A percentile compares a stretch with the other conserved stretches of the same genome.
These are phyloP conservation scores for Harpagus bidentatus DNA, from an alignment of 2,113 vertebrate genomes.

Conservation along the genomic window DNA sequence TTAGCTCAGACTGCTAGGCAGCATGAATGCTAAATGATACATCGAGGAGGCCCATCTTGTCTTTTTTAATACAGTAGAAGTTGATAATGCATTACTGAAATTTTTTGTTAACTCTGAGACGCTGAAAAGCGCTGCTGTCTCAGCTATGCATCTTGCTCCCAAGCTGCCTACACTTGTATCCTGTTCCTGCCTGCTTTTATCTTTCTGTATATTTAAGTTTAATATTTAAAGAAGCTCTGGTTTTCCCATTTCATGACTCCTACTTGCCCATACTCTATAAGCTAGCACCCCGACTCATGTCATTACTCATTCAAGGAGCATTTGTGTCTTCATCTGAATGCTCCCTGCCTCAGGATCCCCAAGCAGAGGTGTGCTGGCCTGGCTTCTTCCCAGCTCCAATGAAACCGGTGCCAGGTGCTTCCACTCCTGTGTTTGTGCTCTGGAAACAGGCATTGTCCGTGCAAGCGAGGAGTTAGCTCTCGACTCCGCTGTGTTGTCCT, in stretches of 20 bases:
- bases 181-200: neutral
- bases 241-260: neutral
- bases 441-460: rapidly evolving
- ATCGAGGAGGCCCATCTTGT: neutral
- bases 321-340: neutral
- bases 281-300: neutral
- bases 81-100: neutral
- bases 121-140: neutral
- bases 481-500: neutral
- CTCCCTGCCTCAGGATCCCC: neutral
- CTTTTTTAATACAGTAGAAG: neutral
- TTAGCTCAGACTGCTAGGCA: neutral
- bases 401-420: neutral
- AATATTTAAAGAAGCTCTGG: neutral
- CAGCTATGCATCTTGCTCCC: neutral
- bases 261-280: neutral
- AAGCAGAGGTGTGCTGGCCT: neutral
- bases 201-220: neutral
- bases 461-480: neutral
- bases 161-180: neutral
- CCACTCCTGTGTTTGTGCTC: neutral
- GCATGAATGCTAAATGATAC: neutral
- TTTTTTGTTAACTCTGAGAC: neutral
- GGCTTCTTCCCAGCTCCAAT: neutral
- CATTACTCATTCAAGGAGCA: neutral